Evolutionary conservation across 2,113 vertebrate genomes (phyloP), one percentile per base, ranked within the genome.

Genomic region (Montifringilla adamsi): DNA sequence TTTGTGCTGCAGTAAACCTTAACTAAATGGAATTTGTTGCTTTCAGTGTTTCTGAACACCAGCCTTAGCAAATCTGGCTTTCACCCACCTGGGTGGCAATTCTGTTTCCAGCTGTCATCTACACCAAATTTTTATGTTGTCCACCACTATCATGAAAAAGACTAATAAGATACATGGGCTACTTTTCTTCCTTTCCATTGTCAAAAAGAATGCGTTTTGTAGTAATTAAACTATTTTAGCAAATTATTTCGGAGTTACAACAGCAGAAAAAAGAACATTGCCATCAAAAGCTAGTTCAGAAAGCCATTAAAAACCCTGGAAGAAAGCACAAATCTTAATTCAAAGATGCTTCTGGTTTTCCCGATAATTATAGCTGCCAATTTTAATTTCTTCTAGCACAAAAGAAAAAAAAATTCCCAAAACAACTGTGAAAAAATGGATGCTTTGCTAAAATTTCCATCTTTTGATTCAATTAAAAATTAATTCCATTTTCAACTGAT

Each of bases 281-380:
- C 8, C 44, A 81, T 70, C 50, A 87, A 81, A 84, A 91, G 18
- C 31, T 23, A 39, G 6, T 81, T 73, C n/a, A 69, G n/a, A 84
- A 85, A 83, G 60, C 5, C 15, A 83, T 80, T 43, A 64, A 66
- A 73, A 69, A 50, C 6, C 3, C 17, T 46, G 28, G 27, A 93
- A 89, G 18, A 78, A 87, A 67, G 47, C 26, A n/a, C 11, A 66
- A 74, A 30, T 62, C 37, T 52, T 46, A 74, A 87, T 70, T 66
- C 55, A 77, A 94, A 86, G 44, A 62, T 70, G 46, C 15, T 86
- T 74, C 77, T 86, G 18, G 14, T 70, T 78, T 94, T 63, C 50
- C 50, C 80, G 59, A 53, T 73, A 76, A 89, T 90, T 68, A 44
- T 28, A 79, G 72, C 31, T 49, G 50, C 17, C n/a, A 62, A 50